Evolutionary conservation across 2,888 invertebrate species (phyloP).

Genomic region (Drosophila multiciliata): DNA sequence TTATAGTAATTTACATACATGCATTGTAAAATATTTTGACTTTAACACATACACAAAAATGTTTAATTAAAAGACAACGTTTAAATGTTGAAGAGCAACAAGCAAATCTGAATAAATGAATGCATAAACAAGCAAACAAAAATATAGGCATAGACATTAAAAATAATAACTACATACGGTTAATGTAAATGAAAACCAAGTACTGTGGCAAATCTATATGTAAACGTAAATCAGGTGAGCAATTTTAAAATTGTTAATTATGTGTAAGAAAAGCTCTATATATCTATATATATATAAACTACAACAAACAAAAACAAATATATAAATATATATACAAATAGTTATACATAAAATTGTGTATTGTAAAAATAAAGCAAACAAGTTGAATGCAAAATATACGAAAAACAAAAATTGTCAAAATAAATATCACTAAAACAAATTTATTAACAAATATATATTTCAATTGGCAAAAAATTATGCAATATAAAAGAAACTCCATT

Average conservation of each 20-base stretch:
- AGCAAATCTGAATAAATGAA: slow-evolving; percentile 24
- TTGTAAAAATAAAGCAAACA: slow-evolving; percentile 56
- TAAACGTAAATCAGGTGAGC: slow-evolving; percentile 77
- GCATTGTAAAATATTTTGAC: slow-evolving; percentile 53
- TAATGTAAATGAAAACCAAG: slow-evolving; percentile 52
- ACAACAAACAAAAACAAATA: slow-evolving; percentile 5
- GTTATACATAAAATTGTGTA: slow-evolving; percentile 29
- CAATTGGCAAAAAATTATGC: slow-evolving; percentile 17
- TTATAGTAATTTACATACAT: slow-evolving; percentile 44
- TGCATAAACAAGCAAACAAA: slow-evolving; percentile 7
- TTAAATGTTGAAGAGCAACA: slow-evolving; percentile 50
- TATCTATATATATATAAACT: slow-evolving; percentile 34
- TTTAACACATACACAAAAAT: slow-evolving; percentile 35
- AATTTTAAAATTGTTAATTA: slow-evolving; percentile 80
- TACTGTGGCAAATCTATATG: slow-evolving; percentile 71
- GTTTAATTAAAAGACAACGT: slow-evolving; percentile 71
- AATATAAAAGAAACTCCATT: slow-evolving; percentile 8
- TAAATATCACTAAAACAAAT: slow-evolving; percentile 58
- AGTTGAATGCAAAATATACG: slow-evolving; percentile 53
- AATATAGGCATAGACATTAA: slow-evolving; percentile 27
- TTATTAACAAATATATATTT: slow-evolving; percentile 12
- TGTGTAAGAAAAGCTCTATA: slow-evolving; percentile 70
- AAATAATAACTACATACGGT: slow-evolving; percentile 33
- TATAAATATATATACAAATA: slow-evolving; percentile 33
- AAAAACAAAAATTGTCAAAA: slow-evolving; percentile 55